Evolutionary conservation across 2,797 vertebrate species (phyloP).

Genomic region (Manis crassicaudata): DNA sequence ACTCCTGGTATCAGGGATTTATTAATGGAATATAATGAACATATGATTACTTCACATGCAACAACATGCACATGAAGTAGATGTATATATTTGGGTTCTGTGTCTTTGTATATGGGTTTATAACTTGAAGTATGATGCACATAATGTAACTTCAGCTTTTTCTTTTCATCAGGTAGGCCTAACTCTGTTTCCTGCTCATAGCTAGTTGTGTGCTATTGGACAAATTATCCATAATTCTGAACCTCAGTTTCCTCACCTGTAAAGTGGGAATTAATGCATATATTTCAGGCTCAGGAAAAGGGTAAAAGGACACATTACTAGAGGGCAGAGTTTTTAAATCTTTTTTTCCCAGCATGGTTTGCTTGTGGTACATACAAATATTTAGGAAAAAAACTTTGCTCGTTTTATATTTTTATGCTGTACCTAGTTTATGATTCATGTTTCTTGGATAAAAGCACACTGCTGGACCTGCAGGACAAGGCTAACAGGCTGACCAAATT

Average conservation of each 20-base stretch:
- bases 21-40: background rate
- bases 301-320: background rate
- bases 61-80: background rate
- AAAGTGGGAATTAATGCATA: slow-evolving; percentile 37
- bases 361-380: background rate
- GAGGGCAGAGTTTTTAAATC: slow-evolving; percentile 31
- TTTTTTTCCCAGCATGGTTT: background rate
- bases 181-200: slow-evolving; percentile 12
- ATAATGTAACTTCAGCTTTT: background rate
- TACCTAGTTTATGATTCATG: slow-evolving; percentile 3
- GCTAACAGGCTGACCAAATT: background rate
- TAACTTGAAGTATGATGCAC: background rate
- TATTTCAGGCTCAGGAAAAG: slow-evolving; percentile 51
- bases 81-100: background rate
- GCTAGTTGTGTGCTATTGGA: background rate
- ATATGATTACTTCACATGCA: background rate
- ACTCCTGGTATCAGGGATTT: background rate
- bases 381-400: slow-evolving; percentile 30
- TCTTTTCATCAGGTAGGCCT: background rate
- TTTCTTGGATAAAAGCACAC: slow-evolving; percentile 14
- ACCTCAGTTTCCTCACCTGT: slow-evolving; percentile 41
- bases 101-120: background rate
- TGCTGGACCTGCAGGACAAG: background rate
- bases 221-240: slow-evolving; percentile 22
- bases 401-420: slow-evolving; percentile 38